These are phyloP conservation scores for Plestiodon gilberti DNA, from an alignment of 2,113 vertebrate species.

Conservation along the genomic window DNA sequence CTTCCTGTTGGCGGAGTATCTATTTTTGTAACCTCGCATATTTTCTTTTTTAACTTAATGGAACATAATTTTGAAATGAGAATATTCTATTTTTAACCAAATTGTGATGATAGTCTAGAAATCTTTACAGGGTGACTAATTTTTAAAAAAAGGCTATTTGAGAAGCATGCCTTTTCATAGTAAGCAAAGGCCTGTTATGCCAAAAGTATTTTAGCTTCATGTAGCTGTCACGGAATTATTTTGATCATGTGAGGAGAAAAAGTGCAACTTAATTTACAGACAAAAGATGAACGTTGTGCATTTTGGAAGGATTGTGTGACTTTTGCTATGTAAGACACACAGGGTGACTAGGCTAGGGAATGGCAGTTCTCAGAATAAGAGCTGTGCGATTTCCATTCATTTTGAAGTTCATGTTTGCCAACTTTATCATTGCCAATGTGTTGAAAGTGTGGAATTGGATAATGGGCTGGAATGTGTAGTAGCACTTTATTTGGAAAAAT, in stretches of 20 bases:
- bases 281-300: not conserved
- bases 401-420: not conserved
- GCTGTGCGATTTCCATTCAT: not conserved
- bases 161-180: not conserved
- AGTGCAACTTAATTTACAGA: not conserved
- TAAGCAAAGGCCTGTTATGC: not conserved
- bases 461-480: not conserved
- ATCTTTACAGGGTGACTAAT: not conserved
- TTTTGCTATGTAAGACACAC: not conserved
- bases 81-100: slow-evolving; percentile 11
- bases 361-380: not conserved
- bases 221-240: not conserved
- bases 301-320: not conserved
- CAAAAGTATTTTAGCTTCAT: not conserved
- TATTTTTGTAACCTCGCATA: not conserved
- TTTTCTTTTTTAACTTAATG: not conserved
- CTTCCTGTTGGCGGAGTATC: not conserved
- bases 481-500: not conserved
- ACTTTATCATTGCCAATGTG: not conserved
- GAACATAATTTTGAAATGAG: slow-evolving; percentile 29
- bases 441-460: not conserved
- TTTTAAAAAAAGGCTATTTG: slow-evolving; percentile 11
- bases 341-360: not conserved
- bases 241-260: not conserved
- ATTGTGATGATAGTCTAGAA: not conserved